Conservation (phyloP, 2,113 vertebrate genomes). For the Muntiacus muntjak region DNA sequence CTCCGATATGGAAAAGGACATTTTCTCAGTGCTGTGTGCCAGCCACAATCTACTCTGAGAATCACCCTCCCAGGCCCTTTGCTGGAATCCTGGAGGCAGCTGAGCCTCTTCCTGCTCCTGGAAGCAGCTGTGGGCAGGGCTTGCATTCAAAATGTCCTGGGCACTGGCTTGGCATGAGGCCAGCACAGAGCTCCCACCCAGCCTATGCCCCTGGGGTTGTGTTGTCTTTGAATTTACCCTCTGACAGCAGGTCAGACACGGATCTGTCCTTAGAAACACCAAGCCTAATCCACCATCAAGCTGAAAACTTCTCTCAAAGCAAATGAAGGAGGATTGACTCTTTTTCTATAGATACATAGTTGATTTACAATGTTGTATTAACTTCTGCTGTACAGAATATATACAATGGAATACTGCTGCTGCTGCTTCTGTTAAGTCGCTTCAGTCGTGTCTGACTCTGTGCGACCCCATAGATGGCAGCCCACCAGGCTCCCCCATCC, state of each 20-base stretch:
- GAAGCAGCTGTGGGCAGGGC: background rate
- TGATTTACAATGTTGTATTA: background rate
- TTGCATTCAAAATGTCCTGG: too few species aligned
- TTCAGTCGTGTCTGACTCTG: too few species aligned
- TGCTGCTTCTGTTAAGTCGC: too few species aligned
- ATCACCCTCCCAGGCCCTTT: background rate
- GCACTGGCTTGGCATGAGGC: background rate
- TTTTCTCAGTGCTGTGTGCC: background rate
- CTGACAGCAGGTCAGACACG: background rate
- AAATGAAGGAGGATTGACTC: background rate
- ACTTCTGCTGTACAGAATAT: background rate
- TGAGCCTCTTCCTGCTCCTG: too few species aligned
- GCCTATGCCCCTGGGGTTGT: background rate
- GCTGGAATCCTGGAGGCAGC: background rate
- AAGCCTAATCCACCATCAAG: background rate
- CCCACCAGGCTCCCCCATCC: background rate
- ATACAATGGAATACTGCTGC: background rate
- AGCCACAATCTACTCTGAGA: background rate
- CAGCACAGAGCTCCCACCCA: rapidly evolving
- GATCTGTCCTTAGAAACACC: too few species aligned
- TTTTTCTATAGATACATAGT: background rate
- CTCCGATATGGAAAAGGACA: background rate
- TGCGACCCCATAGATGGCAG: too few species aligned
- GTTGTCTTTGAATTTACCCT: background rate
- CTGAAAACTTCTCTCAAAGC: background rate